Base-by-base conservation (phyloP, 2,888 invertebrate species). In the Sycophila texana region DNA sequence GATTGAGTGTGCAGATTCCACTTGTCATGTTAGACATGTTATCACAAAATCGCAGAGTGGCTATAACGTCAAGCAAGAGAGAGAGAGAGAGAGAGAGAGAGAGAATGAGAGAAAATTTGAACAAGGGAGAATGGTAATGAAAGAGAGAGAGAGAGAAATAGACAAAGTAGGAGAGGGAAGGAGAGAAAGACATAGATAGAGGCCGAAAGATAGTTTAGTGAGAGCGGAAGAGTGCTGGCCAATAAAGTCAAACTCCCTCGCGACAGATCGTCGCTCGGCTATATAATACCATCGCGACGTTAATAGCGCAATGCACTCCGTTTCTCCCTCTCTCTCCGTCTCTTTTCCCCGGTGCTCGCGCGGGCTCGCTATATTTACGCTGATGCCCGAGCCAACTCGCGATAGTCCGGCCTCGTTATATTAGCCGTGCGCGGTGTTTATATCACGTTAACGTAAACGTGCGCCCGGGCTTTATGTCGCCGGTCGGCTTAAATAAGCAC, bases 191-290 rank as follows among this genome's bases (percentile, higher is more conserved):
- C 18, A 18, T 1, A 2, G 2, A 20, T 57, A 20, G 20, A 22
- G 16, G 2, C n/a, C n/a, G 20, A 47, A 22, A 30, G 12, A 30
- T 26, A 65, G 55, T 18, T 30, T 22, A 39, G 51, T 1, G 26
- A 30, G 74, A 12, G 30, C 39, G 39, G 26, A 71, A 47, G 51
- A 67, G 39, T 20, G 71, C 47, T 66, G 58, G 75, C 67, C 58
- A 74, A 79, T 79, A 79, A 76, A 76, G 66, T 73, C 72, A 14
- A 81, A 70, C 65, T 78, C 65, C 66, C 70, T 61, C 60, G 65
- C 67, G 66, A 80, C 57, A 66, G 49, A 68, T 63, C 53, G 60
- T 39, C 47, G 39, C 39, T 39, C 20, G 16, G 26, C 18, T 66
- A 57, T 74, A 39, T 58, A 60, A n/a, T 60, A 63, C 30, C n/a